Conservation (phyloP, 2,888 invertebrate genomes). For the Geophilus truncorum region DNA sequence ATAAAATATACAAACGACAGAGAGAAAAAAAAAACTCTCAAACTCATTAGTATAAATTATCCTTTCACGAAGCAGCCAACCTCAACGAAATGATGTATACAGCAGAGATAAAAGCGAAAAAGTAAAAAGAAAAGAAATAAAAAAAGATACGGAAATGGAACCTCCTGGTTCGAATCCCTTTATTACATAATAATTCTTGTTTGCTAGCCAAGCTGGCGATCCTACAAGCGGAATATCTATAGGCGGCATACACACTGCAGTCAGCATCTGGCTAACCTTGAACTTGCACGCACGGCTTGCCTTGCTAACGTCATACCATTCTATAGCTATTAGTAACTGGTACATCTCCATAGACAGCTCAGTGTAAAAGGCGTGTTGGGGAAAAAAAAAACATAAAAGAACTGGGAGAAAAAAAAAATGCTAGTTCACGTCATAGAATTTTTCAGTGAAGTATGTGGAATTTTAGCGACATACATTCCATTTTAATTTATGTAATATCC, state of each 20-base stretch:
- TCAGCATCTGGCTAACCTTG: slow-evolving; percentile 4
- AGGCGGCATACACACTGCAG: slow-evolving; percentile 2
- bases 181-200: slow-evolving; percentile 9
- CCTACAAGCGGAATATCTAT: neutral
- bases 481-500: slow-evolving; percentile 1
- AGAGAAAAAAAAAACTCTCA: neutral
- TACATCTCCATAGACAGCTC: neutral
- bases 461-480: neutral
- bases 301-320: neutral
- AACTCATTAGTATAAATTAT: neutral
- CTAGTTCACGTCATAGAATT: neutral
- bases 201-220: slow-evolving; percentile 14
- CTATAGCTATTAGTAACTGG: neutral
- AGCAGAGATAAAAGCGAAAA: neutral
- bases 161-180: slow-evolving; percentile 14
- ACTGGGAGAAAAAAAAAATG: neutral
- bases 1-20: neutral
- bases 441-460: neutral
- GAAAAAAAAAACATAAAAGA: neutral
- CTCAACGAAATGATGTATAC: neutral
- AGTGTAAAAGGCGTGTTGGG: neutral
- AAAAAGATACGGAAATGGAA: neutral
- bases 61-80: neutral
- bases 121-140: neutral
- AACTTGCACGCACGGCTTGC: slow-evolving; percentile 14